phyloP scores from a whole-genome alignment of 1,140 invertebrate genomes.

The Camponotus pennsylvanicus region DNA sequence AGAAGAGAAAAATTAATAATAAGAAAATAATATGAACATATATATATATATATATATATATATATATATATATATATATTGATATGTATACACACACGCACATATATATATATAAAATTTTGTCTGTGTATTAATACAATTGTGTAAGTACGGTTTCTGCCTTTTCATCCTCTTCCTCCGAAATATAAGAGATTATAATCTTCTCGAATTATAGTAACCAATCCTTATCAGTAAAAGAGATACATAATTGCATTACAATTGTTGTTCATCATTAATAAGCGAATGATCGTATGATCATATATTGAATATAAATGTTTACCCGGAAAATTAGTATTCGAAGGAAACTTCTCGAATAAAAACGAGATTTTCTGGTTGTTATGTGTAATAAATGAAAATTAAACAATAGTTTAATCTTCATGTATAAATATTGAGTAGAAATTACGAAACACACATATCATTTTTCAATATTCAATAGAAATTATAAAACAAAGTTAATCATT shows the following conservation, averaged over 20 bases:
- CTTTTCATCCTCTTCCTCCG: too few relatives aligned
- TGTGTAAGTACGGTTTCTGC: too few relatives aligned
- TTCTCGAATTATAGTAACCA: conserved; percentile 20
- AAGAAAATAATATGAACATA: too few relatives aligned
- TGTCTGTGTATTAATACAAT: too few relatives aligned
- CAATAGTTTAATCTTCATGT: not conserved
- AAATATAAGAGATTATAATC: not conserved
- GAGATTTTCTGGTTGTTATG: not conserved
- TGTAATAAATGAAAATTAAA: not conserved
- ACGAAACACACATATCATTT: conserved; percentile 3
- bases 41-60: too few relatives aligned
- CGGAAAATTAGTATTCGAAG: not conserved
- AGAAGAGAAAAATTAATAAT: too few relatives aligned
- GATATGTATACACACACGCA: too few relatives aligned
- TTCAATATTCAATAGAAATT: conserved; percentile 13
- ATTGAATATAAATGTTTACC: conserved; percentile 19
- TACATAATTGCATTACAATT: conserved; percentile 7
- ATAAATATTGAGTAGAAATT: conserved; percentile 13
- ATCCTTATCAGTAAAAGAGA: not conserved
- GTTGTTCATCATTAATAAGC: conserved; percentile 31
- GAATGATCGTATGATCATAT: not conserved
- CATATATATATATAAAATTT: not conserved
- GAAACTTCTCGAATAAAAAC: not conserved
- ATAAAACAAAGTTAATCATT: conserved; percentile 26
- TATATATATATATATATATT: too few relatives aligned